These are phyloP conservation scores for Lethrus apterus DNA, from an alignment of 1,140 invertebrate genomes.

Conservation along the genomic window DNA sequence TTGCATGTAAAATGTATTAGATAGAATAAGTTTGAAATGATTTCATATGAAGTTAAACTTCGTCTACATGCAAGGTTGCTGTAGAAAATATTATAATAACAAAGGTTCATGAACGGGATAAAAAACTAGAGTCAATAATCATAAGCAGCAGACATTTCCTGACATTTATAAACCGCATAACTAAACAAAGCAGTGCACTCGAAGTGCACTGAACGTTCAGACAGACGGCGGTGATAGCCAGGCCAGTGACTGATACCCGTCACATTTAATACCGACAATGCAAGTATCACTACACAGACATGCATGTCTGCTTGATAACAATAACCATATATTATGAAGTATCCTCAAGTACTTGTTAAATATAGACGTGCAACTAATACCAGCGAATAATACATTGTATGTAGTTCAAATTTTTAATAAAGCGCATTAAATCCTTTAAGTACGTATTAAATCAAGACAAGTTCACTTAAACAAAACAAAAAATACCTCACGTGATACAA, in stretches of 20 bases:
- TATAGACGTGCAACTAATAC: too few species aligned
- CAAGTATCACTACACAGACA: not conserved
- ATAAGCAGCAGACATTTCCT: constrained; percentile 15
- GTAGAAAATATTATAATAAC: not conserved
- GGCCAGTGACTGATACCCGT: constrained; percentile 11
- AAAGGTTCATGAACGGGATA: not conserved
- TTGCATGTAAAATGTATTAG: too few species aligned
- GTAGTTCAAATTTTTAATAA: too few species aligned
- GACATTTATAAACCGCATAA: constrained; percentile 20
- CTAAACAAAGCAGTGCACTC: constrained; percentile 17
- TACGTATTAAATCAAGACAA: too few species aligned
- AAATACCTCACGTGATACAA: too few species aligned
- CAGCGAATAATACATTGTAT: too few species aligned
- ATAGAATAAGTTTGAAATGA: too few species aligned
- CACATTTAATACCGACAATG: not conserved
- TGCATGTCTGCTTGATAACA: constrained; percentile 6
- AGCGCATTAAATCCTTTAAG: too few species aligned
- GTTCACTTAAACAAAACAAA: too few species aligned
- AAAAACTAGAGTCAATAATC: constrained; percentile 13
- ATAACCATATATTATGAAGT: too few species aligned
- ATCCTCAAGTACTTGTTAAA: too few species aligned
- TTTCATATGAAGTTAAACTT: too few species aligned
- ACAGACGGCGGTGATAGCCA: not conserved
- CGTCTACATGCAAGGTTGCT: not conserved
- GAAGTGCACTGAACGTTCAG: constrained; percentile 12